Conservation (phyloP, 2,113 vertebrate genomes). For the Cololabis saira region DNA sequence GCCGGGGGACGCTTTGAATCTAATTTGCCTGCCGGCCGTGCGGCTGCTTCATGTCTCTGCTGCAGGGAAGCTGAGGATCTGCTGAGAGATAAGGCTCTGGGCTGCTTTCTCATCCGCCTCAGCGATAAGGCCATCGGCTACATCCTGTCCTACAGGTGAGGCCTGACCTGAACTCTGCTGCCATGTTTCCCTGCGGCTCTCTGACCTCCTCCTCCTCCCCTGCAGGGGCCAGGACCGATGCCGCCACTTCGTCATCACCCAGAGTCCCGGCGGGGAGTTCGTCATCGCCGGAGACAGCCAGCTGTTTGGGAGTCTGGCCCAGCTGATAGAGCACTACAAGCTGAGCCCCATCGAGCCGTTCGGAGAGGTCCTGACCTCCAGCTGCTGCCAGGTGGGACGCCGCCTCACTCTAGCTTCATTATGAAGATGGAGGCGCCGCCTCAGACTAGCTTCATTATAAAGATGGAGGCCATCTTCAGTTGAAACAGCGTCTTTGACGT, state of each 20-base stretch:
- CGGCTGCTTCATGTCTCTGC: background rate
- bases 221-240: slow-evolving; percentile 86
- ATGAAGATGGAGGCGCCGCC: too few species aligned
- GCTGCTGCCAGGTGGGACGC: slow-evolving; percentile 77
- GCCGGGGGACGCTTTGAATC: background rate
- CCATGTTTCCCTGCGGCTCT: background rate
- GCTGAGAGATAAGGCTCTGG: slow-evolving; percentile 79
- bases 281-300: slow-evolving; percentile 80
- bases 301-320: slow-evolving; percentile 73
- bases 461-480: too few species aligned
- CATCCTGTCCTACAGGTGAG: slow-evolving; percentile 90
- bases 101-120: slow-evolving; percentile 88
- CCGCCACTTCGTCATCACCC: slow-evolving; percentile 88
- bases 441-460: too few species aligned
- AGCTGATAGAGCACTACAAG: slow-evolving; percentile 82
- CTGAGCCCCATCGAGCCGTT: slow-evolving; percentile 83
- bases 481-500: too few species aligned
- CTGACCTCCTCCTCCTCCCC: background rate
- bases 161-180: background rate
- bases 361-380: slow-evolving; percentile 82
- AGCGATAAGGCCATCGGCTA: slow-evolving; percentile 86
- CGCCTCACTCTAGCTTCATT: too few species aligned
- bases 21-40: slow-evolving; percentile 27
- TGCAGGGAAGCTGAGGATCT: slow-evolving; percentile 85
- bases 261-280: slow-evolving; percentile 77